Conservation (phyloP, 2,113 vertebrate species). For the Octodon degus region DNA sequence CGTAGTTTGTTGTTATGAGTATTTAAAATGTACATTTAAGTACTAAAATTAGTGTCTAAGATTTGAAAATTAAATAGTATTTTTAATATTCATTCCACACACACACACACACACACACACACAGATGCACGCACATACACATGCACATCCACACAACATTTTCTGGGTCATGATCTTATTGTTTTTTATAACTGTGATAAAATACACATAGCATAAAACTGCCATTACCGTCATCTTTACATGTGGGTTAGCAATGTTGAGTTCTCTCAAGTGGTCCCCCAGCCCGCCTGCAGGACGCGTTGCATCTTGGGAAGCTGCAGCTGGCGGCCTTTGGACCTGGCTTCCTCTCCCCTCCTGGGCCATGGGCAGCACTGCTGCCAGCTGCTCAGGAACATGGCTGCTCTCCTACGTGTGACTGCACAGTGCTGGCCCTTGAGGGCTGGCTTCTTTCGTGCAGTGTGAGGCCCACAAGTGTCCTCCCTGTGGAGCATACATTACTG, state of each 20-base stretch:
- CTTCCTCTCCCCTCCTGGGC: background rate
- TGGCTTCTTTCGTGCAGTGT: background rate
- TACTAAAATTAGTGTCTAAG: background rate
- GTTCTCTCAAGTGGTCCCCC: too few species aligned
- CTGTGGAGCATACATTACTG: accelerated
- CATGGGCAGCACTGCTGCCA: background rate
- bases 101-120: background rate
- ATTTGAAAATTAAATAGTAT: background rate
- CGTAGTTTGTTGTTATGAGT: background rate
- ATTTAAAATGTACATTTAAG: background rate
- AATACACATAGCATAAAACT: background rate
- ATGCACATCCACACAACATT: background rate
- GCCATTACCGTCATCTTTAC: background rate
- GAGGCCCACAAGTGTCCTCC: background rate
- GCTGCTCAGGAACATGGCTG: background rate
- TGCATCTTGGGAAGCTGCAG: background rate
- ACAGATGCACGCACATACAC: too few species aligned
- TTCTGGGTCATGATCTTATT: background rate
- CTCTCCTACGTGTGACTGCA: accelerated
- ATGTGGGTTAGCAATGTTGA: background rate
- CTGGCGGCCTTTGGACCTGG: background rate
- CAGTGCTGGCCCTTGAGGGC: background rate
- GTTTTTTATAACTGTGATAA: background rate
- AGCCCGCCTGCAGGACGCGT: background rate
- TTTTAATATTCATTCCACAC: background rate